Evolutionary conservation across 2,888 invertebrate species (phyloP), one percentile per base, ranked within the genome.

Genomic region (Leptinotarsa tumamoca): DNA sequence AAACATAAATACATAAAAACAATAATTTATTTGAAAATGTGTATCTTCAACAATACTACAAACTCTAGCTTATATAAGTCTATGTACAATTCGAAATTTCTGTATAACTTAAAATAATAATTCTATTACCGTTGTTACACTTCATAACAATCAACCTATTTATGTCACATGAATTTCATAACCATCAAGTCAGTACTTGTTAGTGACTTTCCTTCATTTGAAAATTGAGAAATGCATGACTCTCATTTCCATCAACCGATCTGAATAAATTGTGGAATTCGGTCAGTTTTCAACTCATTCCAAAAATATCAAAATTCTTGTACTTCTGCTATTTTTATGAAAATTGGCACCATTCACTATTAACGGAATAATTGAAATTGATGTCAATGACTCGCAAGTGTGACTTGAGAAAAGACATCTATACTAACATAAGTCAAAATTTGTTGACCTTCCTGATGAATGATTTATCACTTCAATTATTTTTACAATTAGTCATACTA

Each of bases 1-100:
- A 70, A 23, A n/a, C 15, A 49, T 56, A n/a, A 56, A 56, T 18
- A 54, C 69, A 61, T 50, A 18, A 69, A 69, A 70, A 70, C 58
- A 70, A 70, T 70, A 70, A 70, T 70, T 69, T 43, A 70, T 23
- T 50, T 70, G 27, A 15, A 63, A 63, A 33, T 27, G n/a, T 63
- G 17, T n/a, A 33, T 43, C 17, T 43, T 33, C 27, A 63, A 63
- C 58, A 63, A 63, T 43, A 63, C 33, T 63, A 43, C n/a, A n/a
- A 33, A n/a, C 7, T 5, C 7, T 10, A 63, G 3, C 7, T 18
- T 33, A 63, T 63, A 33, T 61, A 17, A 27, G 13, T 58, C 15
- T 63, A 63, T 63, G 63, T 63, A 63, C 63, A 63, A n/a, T 33
- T 63, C 5, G 10, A 43, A 63, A 33, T 63, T 43, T 10, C n/a